Evolutionary conservation across 2,797 vertebrate genomes (phyloP), one percentile per base, ranked within the genome.

Genomic region (Enteromius trimaculatus): DNA sequence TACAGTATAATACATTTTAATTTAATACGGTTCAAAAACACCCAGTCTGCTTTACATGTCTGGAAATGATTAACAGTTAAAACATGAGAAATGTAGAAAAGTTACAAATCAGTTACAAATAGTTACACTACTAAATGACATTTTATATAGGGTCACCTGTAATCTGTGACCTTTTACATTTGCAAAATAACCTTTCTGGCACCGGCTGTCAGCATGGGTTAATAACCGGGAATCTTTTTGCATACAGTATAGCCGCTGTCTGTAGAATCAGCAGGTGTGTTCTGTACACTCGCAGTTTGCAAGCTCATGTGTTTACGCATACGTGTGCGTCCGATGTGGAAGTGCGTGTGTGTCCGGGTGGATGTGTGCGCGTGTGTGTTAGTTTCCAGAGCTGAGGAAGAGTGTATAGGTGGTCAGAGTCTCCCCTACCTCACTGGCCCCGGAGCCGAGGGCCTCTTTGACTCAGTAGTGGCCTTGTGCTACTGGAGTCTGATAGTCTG

Each of bases 401-500:
- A 69, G 75, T 21, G 37, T 60, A 78, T 53, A 75, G 70, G 81
- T 55, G 85, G 83, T 82, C 83, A 78, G 83, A 83, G 84, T 90
- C 69, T 83, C 77, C 84, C 66, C 60, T 69, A 34, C 81, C 70
- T 91, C 91, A 92, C 89, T 89, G 89, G 89, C 89, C 90, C 85
- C 72, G 79, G 84, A 94, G 90, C 93, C 94, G 91, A 94, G 94
- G 92, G 93, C 88, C 89, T 90, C 91, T 94, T 94, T 94, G 92
- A 94, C 91, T 93, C 86, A 72, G 86, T 29, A 65, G 86, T 85
- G 87, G 91, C 90, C 88, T 89, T 85, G 89, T 87, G 89, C 90
- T 90, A 79, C 80, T 93, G 94, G 92, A 94, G 94, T 94, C 94
- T 92, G 90, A 93, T 91, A 95, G 94, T 94, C 93, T 95, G 92